phyloP scores from a whole-genome alignment of 2,797 vertebrate genomes.

The Tolypeutes matacus region DNA sequence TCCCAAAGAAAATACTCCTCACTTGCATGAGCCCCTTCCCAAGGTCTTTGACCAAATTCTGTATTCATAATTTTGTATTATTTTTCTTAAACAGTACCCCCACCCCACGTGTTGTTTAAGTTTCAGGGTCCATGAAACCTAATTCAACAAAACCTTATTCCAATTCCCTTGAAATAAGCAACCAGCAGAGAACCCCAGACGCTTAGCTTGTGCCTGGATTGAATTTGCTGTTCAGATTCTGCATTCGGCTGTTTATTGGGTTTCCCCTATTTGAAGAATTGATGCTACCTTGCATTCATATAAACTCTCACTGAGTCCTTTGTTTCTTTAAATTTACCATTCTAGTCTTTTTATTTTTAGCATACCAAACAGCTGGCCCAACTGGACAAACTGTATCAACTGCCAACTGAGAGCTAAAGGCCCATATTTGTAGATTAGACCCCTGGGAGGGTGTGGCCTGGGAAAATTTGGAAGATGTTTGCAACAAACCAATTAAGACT shows the following conservation, averaged over 20 bases:
- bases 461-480: background rate
- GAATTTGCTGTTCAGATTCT: background rate
- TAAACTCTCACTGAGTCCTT: background rate
- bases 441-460: background rate
- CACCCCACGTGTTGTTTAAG: background rate
- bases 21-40: background rate
- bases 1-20: too few species aligned
- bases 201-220: background rate
- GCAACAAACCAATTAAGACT: background rate
- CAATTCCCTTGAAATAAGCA: constrained; percentile 1
- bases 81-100: background rate
- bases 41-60: background rate
- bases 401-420: background rate
- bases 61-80: constrained; percentile 5
- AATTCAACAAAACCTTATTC: background rate
- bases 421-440: background rate
- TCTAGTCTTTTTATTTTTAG: constrained; percentile 21
- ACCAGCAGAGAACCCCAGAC: background rate
- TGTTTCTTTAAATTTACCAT: constrained; percentile 40
- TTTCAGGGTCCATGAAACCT: background rate
- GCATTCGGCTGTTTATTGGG: background rate
- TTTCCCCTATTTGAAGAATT: background rate
- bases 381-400: background rate
- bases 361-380: background rate
- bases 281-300: background rate